Percentiles rank a stretch among this genome's conserved stretches.
These are phyloP conservation scores for Pelodiscus sinensis DNA, from an alignment of 2,113 vertebrate species.

Conservation along the genomic window DNA sequence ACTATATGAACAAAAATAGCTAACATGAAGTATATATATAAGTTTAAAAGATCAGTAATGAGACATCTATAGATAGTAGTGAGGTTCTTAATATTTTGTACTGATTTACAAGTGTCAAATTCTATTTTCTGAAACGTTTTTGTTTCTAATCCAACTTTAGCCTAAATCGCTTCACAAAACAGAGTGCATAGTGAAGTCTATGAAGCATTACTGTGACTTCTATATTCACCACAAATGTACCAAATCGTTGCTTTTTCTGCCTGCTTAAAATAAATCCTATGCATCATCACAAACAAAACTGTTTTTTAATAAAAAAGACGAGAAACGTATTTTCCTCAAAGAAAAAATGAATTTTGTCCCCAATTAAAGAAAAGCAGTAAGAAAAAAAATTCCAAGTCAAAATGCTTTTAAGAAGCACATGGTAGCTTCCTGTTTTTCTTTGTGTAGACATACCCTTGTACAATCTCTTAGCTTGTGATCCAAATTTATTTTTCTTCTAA, in stretches of 20 bases:
- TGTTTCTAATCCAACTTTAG: background rate
- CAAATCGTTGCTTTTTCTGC: background rate
- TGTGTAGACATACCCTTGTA: constrained; percentile 3
- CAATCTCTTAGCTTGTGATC: background rate
- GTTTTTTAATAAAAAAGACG: accelerated
- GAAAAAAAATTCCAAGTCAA: background rate
- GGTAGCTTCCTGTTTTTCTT: constrained; percentile 12
- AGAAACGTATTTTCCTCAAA: background rate
- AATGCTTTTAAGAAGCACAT: background rate
- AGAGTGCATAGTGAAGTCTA: background rate
- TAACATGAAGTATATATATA: background rate
- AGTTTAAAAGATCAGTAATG: background rate
- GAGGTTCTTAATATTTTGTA: background rate
- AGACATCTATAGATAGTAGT: background rate
- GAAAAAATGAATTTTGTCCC: background rate
- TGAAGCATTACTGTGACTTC: background rate
- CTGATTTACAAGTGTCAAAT: background rate
- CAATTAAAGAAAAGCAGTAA: background rate
- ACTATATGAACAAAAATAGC: background rate
- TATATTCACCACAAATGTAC: background rate
- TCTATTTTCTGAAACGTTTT: background rate
- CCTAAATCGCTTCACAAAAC: background rate
- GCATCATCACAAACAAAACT: background rate
- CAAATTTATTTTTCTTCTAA: constrained; percentile 26
- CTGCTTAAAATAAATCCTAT: background rate